Base-by-base conservation (phyloP, 2,888 invertebrate genomes). In the Ethmia dodecea region DNA sequence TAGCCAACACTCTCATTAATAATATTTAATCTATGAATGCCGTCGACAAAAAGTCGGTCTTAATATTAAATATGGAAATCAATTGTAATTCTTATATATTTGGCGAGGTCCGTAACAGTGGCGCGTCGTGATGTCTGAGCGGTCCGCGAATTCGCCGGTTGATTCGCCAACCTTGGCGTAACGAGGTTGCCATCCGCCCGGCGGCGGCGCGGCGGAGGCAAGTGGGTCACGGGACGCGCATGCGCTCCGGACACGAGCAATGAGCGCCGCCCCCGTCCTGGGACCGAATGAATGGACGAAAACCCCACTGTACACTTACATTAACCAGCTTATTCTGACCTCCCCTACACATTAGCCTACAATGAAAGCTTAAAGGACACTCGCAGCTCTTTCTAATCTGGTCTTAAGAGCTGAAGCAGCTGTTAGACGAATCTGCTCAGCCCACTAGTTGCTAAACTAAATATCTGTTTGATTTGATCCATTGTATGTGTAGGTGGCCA, bases 191-290 rank as follows among this genome's bases (percentile, higher is more conserved):
- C 64, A 70, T 69, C 46, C 49, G 47, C 47, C 47, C 50, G 51
- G 33, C 37, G 41, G 38, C 62, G 62, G 53, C 58, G 50, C 55
- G 60, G 46, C 53, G 53, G 55, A 63, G 64, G 45, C 79, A 80
- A 78, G 62, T 83, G 59, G 72, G 69, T 67, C 75, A 75, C 80
- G 81, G 80, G 78, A 74, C 84, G 83, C 73, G 64, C 72, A 76
- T 77, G 79, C 79, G 80, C 64, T 73, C 77, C 78, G 79, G 80
- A 81, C 75, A 65, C 70, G 53, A 52, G 72, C 81, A 84, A 81
- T 83, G 77, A 80, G 74, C 74, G 59, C 76, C 78, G 77, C 79
- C 83, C 81, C 76, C 77, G 67, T 67, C 67, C 72, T 62, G 66
- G 68, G 64, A 62, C 60, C 59, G 57, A 72, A 73, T 76, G 76